Evolutionary conservation across 2,113 vertebrate genomes (phyloP), one percentile per base, ranked within the genome.

Genomic region (Cyanoramphus novaezelandiae): DNA sequence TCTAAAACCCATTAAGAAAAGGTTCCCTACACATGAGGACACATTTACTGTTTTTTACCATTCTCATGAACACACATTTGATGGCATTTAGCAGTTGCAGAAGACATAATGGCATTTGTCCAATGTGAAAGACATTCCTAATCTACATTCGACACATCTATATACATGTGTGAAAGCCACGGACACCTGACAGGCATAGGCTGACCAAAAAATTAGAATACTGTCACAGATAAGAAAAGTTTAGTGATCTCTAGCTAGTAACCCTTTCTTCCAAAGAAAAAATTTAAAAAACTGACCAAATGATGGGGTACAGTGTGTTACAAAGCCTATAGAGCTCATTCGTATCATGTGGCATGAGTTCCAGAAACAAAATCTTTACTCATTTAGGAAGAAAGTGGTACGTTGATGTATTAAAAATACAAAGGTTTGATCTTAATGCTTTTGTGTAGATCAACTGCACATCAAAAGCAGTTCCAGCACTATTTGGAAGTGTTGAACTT

Each of bases 331-430:
- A 53, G 21, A 68, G 3, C 8, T 84, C 3, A 24, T 67, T 68
- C 0, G 0, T 75, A 39, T 27, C 28, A 60, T 8, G 11, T 55
- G 43, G 13, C 31, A 24, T 33, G n/a, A 82, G 5, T 71, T 86
- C 17, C 64, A 88, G 91, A 83, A 74, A 46, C 7, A 43, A 65
- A 79, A 23, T 13, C n/a, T 10, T 1, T n/a, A 47, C 25, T 4
- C 6, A 31, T 50, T 71, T 71, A 37, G 18, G 24, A 20, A 76
- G 74, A 67, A 46, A 33, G 10, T 25, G 12, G 7, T 70, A 63
- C 43, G 4, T 12, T 82, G 20, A 28, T 47, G 25, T 7, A 10
- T 37, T 75, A 23, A 78, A 89, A 89, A 71, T 55, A 47, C 19
- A 71, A 59, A 75, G 10, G 15, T 23, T 52, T 72, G 12, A 11